These are phyloP conservation scores for Magallana angulata DNA, from an alignment of 1,140 invertebrate species.

Conservation along the genomic window DNA sequence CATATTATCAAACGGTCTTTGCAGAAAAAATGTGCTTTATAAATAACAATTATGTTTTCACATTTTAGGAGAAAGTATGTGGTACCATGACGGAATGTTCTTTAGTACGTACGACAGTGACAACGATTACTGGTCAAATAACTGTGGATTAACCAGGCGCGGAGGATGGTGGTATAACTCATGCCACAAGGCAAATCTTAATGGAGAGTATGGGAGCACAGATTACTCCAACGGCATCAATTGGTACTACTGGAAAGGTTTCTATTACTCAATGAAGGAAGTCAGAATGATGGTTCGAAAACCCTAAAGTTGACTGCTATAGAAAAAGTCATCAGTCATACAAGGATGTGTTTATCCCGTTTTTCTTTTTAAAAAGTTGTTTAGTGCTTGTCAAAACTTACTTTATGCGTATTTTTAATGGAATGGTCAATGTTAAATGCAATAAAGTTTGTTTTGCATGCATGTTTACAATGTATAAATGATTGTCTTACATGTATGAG, in stretches of 20 bases:
- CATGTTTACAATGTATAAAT: too few relatives aligned
- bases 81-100: conserved; percentile 81
- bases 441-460: too few relatives aligned
- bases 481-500: too few relatives aligned
- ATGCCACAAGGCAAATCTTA: not conserved
- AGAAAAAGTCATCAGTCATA: too few relatives aligned
- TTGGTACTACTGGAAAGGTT: not conserved
- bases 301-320: not conserved
- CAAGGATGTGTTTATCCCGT: too few relatives aligned
- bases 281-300: conserved; percentile 10
- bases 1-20: too few relatives aligned
- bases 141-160: conserved; percentile 83
- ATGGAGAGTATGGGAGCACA: not conserved
- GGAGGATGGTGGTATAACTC: not conserved
- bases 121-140: conserved; percentile 83
- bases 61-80: conserved; percentile 81
- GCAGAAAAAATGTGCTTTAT: too few relatives aligned
- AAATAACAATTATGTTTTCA: too few relatives aligned
- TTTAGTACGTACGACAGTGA: conserved; percentile 83
- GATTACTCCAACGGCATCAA: not conserved
- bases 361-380: too few relatives aligned
- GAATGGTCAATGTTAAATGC: too few relatives aligned
- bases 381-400: too few relatives aligned
- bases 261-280: not conserved
- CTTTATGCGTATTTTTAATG: too few relatives aligned